phyloP scores from a whole-genome alignment of 2,113 vertebrate genomes.

The Sardina pilchardus region DNA sequence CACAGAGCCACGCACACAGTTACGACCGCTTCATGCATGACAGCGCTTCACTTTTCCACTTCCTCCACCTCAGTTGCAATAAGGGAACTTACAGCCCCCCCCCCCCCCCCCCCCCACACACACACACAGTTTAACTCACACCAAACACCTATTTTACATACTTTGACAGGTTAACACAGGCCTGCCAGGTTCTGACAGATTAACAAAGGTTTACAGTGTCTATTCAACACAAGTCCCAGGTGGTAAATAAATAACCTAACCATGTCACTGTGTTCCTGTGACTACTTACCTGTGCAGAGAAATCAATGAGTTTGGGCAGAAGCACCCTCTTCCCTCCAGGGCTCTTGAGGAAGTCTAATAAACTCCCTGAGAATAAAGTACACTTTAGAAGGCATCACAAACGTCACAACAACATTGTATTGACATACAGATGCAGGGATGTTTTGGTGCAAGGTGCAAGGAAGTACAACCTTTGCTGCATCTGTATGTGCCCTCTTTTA shows the following conservation, averaged over 20 bases:
- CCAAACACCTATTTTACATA: neutral
- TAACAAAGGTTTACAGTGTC: neutral
- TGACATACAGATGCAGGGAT: neutral
- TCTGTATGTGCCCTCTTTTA: neutral
- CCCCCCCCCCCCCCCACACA: neutral
- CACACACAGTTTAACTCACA: neutral
- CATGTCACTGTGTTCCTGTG: neutral
- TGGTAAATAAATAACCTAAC: neutral
- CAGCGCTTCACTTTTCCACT: neutral
- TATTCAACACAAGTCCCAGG: neutral
- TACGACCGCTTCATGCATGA: neutral
- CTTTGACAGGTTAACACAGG: neutral
- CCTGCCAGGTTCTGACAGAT: neutral
- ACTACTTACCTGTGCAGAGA: slow-evolving; percentile 86
- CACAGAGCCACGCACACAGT: neutral
- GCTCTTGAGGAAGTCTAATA: slow-evolving; percentile 93
- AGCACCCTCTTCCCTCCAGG: slow-evolving; percentile 74
- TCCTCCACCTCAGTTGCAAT: neutral
- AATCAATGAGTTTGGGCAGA: slow-evolving; percentile 89
- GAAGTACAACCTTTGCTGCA: neutral
- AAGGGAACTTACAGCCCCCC: neutral
- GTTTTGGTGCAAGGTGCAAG: too few species aligned
- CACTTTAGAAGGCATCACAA: neutral
- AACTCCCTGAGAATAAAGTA: slow-evolving; percentile 74
- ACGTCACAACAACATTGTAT: too few species aligned